A percentile compares a stretch with the other conserved stretches of the same genome.
These are phyloP conservation scores for Halichoeres trimaculatus DNA, from an alignment of 2,113 vertebrate genomes.

Conservation along the genomic window DNA sequence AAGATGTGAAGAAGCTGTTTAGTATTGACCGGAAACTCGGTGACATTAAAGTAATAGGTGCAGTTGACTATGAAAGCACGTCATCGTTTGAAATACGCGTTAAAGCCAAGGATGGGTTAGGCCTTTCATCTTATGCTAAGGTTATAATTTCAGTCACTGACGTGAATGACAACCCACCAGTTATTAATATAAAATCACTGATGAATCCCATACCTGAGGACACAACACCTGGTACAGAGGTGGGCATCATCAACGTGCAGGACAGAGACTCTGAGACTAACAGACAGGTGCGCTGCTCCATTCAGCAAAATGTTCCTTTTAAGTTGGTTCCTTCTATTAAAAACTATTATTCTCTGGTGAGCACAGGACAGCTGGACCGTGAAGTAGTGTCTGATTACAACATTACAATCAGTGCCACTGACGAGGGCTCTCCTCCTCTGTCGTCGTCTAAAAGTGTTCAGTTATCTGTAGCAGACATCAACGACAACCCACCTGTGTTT, in stretches of 20 bases:
- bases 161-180: conserved; percentile 85
- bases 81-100: conserved; percentile 81
- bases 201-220: conserved; percentile 76
- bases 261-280: conserved; percentile 73
- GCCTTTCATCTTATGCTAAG: conserved; percentile 76
- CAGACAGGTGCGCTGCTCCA: conserved; percentile 59
- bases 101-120: conserved; percentile 82
- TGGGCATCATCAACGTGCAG: conserved; percentile 74
- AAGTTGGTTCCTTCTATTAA: conserved; percentile 66
- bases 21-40: conserved; percentile 76
- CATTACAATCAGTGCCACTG: conserved; percentile 69
- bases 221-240: conserved; percentile 72
- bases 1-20: conserved; percentile 75
- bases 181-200: conserved; percentile 79
- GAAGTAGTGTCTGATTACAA: conserved; percentile 70
- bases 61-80: conserved; percentile 81
- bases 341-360: conserved; percentile 74
- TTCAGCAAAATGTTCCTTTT: conserved; percentile 64
- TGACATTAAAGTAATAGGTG: conserved; percentile 72
- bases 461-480: conserved; percentile 68
- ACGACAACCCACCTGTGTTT: conserved; percentile 72
- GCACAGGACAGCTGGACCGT: conserved; percentile 64
- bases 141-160: conserved; percentile 79
- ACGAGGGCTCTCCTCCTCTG: conserved; percentile 70
- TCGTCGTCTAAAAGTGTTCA: conserved; percentile 60